These are phyloP conservation scores for Diplodus puntazzo DNA, from an alignment of 2,797 vertebrate species.

Conservation along the genomic window DNA sequence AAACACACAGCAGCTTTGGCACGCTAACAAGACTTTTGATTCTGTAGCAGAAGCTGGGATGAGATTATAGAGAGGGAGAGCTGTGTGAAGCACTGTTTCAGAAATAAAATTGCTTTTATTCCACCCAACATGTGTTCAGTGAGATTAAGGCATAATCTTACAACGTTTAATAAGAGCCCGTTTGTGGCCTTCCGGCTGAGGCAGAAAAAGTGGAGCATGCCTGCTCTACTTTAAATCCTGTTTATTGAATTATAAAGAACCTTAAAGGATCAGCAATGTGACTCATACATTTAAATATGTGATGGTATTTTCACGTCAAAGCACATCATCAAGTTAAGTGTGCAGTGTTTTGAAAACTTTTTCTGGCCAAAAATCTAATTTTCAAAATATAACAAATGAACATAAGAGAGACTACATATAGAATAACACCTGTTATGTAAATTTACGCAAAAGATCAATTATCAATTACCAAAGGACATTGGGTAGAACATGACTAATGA, in stretches of 20 bases:
- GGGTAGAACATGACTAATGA: conserved; percentile 34
- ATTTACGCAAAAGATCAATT: conserved; percentile 15
- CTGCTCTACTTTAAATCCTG: conserved; percentile 86
- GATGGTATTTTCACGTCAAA: conserved; percentile 81
- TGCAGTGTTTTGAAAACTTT: conserved; percentile 59
- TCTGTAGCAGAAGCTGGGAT: conserved; percentile 76
- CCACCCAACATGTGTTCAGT: conserved; percentile 92
- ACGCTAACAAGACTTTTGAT: conserved; percentile 75
- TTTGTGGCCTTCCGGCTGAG: conserved; percentile 85
- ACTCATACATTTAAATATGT: conserved; percentile 86
- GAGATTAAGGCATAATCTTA: conserved; percentile 93
- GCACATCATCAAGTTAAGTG: conserved; percentile 59
- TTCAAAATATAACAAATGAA: conserved; percentile 49
- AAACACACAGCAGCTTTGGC: conserved; percentile 74
- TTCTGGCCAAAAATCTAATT: conserved; percentile 49
- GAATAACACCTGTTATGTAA: conserved; percentile 9
- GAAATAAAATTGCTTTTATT: conserved; percentile 96
- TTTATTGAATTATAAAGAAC: conserved; percentile 93
- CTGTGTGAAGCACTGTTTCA: conserved; percentile 87
- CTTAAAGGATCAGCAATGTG: conserved; percentile 88
- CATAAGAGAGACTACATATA: conserved; percentile 2
- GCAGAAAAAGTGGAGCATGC: conserved; percentile 82
- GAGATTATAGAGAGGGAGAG: conserved; percentile 84
- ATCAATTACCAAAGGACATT: conserved; percentile 54
- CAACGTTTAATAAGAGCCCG: conserved; percentile 85